Evolutionary conservation across 2,888 invertebrate species (phyloP).

Genomic region (Apotomis turbidana): DNA sequence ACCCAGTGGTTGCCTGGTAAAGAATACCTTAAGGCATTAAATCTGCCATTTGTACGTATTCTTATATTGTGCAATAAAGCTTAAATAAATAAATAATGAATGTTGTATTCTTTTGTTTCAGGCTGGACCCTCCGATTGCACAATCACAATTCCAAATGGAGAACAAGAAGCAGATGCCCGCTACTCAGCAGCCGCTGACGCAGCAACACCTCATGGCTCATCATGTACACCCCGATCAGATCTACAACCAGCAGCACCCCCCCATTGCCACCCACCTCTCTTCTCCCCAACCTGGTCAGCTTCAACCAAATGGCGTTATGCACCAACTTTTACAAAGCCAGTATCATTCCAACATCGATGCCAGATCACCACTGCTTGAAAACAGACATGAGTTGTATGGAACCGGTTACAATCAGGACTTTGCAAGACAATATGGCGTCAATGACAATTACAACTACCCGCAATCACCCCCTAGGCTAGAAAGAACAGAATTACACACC

Average conservation of each 20-base stretch:
- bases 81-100: too few relatives aligned
- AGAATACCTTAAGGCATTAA: too few relatives aligned
- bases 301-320: conserved; percentile 82
- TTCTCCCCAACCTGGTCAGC: conserved; percentile 71
- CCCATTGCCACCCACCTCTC: conserved; percentile 69
- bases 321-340: conserved; percentile 80
- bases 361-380: conserved; percentile 79
- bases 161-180: conserved; percentile 83
- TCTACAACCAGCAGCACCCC: conserved; percentile 77
- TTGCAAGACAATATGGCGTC: conserved; percentile 81
- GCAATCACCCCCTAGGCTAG: conserved; percentile 76
- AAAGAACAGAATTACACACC: conserved; percentile 72
- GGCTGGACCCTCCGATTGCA: conserved; percentile 89
- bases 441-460: conserved; percentile 83
- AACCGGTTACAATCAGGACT: conserved; percentile 80
- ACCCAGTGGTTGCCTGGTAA: too few relatives aligned
- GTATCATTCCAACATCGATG: conserved; percentile 77
- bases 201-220: conserved; percentile 78
- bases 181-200: conserved; percentile 83
- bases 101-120: conserved; percentile 68
- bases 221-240: conserved; percentile 78
- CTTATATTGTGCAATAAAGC: too few relatives aligned
- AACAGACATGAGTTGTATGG: conserved; percentile 84
- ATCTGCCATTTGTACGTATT: too few relatives aligned
- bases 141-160: conserved; percentile 86